Base-by-base conservation (phyloP, 2,113 vertebrate genomes). In the Thermophis baileyi region DNA sequence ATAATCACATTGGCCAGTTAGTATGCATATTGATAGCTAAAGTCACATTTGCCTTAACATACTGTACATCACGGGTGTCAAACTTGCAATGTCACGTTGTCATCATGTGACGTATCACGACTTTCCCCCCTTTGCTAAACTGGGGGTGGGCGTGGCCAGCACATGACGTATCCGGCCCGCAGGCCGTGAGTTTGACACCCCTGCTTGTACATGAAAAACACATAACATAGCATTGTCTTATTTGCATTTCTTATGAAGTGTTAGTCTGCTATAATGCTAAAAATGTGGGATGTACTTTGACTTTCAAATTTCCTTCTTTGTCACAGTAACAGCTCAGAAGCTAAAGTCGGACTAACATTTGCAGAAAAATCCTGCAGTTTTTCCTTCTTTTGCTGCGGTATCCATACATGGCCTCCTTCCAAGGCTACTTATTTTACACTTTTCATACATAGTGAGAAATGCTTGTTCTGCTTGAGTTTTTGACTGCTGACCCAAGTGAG, bases 381-480 rank as follows among this genome's bases (percentile, higher is more conserved):
- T 89, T 63, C 95, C 49, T 53, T 63, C n/a, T 90, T 90, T 81
- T n/a, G 14, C 12, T 93, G 35, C 88, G 20, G 81, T 57, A 35
- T 7, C 30, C 46, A 53, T 57, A 27, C 6, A 1, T 35, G 89
- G 14, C 85, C 91, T 27, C 47, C 47, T 91, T 93, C 35, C 93
- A 93, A 89, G 49, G n/a, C 8, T 85, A 46, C 81, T 88, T 91
- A 90, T 74, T 57, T 91, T 87, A 90, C 93, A 91, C 47, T 81
- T 20, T 69, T 35, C 16, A 93, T 55, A 8, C 51, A 57, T 50
- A 47, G 63, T 92, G 63, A 88, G 44, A 94, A 95, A 85, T 91
- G 53, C 55, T 91, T 94, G 63, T 94, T 50, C 4, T 49, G 91
- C 46, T 89, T 95, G 20, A 91, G 87, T 95, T 95, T 81, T n/a